phyloP scores from a whole-genome alignment of 2,888 invertebrate species.

The Zygaena filipendulae region DNA sequence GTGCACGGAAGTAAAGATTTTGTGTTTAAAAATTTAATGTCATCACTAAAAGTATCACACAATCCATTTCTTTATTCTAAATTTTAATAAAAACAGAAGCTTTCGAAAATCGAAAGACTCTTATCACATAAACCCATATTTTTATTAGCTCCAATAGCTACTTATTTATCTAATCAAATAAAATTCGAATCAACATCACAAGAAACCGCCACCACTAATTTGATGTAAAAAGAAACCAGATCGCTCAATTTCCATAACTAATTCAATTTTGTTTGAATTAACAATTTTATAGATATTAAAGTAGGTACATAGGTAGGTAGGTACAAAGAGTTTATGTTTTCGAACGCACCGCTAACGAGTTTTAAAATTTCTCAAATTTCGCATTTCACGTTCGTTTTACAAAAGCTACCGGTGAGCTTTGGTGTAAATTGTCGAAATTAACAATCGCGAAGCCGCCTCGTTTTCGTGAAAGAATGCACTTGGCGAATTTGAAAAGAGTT shows the following conservation, averaged over 20 bases:
- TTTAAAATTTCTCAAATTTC: constrained; percentile 25
- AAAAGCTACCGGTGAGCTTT: constrained; percentile 45
- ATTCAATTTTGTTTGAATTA: constrained; percentile 18
- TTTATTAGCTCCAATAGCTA: constrained; percentile 17
- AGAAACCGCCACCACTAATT: constrained; percentile 8
- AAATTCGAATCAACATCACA: constrained; percentile 19
- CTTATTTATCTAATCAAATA: constrained; percentile 14
- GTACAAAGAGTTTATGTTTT: too few species aligned
- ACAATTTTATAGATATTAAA: constrained; percentile 18
- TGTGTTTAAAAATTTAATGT: too few species aligned
- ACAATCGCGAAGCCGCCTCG: constrained; percentile 42
- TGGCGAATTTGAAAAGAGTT: constrained; percentile 35
- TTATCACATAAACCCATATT: constrained; percentile 11
- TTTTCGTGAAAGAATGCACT: constrained; percentile 58
- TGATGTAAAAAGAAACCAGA: constrained; percentile 9
- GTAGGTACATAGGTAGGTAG: too few species aligned
- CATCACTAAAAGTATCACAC: too few species aligned
- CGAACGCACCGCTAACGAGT: too few species aligned
- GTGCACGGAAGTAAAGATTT: too few species aligned
- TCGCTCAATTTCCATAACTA: constrained; percentile 13
- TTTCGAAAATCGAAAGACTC: not conserved
- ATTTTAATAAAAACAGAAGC: too few species aligned
- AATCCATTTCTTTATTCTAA: too few species aligned
- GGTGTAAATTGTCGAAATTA: constrained; percentile 51
- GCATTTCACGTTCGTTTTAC: constrained; percentile 33